Conservation (phyloP, 2,113 vertebrate species). For the Scalopus aquaticus region DNA sequence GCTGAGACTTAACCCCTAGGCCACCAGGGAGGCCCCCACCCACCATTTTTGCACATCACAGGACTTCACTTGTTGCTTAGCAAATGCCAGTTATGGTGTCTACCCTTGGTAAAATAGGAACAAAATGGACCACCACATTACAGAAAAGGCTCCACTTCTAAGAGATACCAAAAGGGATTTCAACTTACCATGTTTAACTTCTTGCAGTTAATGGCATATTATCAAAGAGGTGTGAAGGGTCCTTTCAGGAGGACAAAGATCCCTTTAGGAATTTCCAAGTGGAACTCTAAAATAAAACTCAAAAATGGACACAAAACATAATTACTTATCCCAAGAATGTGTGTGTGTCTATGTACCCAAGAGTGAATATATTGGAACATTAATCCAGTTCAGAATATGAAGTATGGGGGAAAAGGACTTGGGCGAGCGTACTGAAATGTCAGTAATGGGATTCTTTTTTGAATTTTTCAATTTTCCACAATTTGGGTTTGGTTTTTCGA, state of each 20-base stretch:
- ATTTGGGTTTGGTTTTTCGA: not conserved
- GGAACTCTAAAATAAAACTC: not conserved
- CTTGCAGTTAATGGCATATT: not conserved
- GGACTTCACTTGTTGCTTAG: not conserved
- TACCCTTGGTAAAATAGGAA: not conserved
- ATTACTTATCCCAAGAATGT: not conserved
- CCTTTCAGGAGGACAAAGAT: not conserved
- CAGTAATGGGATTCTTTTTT: not conserved
- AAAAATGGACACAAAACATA: not conserved
- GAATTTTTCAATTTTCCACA: not conserved
- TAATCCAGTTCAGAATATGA: not conserved
- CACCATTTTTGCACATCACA: not conserved
- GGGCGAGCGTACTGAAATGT: not conserved
- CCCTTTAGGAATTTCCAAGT: not conserved
- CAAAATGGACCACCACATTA: not conserved
- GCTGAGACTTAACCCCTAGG: too few species aligned
- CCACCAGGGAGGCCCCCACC: not conserved
- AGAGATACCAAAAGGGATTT: not conserved
- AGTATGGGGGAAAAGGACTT: not conserved
- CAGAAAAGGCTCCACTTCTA: not conserved
- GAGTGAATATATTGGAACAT: not conserved
- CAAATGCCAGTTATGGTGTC: not conserved
- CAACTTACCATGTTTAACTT: not conserved
- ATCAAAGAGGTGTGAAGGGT: not conserved
- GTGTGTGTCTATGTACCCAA: not conserved